These are phyloP conservation scores for Vireo altiloquus DNA, from an alignment of 2,113 vertebrate genomes.

Conservation along the genomic window DNA sequence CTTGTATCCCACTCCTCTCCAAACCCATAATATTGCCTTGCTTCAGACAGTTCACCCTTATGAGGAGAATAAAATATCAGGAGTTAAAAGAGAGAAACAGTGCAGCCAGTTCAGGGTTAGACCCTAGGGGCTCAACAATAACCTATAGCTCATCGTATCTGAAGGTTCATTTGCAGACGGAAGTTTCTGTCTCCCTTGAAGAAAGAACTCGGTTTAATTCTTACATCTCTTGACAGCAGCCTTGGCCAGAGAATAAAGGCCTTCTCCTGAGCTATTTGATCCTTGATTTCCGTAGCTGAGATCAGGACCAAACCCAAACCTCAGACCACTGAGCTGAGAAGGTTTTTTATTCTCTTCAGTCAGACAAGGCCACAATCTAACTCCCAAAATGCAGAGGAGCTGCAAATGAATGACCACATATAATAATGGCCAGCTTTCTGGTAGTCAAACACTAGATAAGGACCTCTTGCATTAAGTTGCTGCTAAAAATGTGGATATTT, in stretches of 20 bases:
- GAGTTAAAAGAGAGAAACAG: background rate
- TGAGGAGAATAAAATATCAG: background rate
- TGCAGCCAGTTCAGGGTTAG: background rate
- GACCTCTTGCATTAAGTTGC: background rate
- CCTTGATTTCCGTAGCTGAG: conserved; percentile 6
- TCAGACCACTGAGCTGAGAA: background rate
- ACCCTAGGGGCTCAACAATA: background rate
- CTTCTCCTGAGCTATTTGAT: conserved; percentile 39
- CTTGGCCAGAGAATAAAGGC: conserved; percentile 40
- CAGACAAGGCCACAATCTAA: background rate
- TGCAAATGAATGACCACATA: background rate
- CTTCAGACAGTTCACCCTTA: background rate
- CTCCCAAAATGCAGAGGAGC: background rate
- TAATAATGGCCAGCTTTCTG: background rate
- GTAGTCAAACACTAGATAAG: background rate
- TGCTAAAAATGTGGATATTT: background rate
- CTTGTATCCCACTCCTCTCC: background rate
- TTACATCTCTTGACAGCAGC: conserved; percentile 21
- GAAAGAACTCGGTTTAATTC: background rate
- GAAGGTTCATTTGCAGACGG: background rate
- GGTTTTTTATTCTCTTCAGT: background rate
- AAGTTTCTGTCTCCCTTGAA: conserved; percentile 17
- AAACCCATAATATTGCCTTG: background rate
- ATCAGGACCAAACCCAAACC: background rate
- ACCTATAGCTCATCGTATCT: background rate